Conservation (phyloP, 2,113 vertebrate genomes). For the Craseonycteris thonglongyai region DNA sequence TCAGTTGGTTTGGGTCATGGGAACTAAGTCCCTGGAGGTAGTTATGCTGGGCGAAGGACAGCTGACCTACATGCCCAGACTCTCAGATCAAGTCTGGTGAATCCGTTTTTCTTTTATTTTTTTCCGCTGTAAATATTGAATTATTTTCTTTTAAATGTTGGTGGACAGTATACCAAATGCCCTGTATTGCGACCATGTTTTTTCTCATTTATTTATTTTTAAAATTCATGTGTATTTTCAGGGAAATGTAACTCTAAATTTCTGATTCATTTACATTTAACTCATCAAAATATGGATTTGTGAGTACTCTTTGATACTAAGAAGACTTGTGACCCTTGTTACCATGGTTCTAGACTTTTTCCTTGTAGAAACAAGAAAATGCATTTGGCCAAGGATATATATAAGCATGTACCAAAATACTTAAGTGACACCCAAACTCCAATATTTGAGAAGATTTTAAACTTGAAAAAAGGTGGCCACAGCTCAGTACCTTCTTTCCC, state of each 20-base stretch:
- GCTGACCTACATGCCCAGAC: background rate
- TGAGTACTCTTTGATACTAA: constrained; percentile 53
- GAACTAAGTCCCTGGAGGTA: background rate
- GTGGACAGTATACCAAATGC: constrained; percentile 22
- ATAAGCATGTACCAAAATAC: background rate
- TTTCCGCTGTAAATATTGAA: constrained; percentile 4
- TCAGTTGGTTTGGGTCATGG: constrained; percentile 19
- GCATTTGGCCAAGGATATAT: background rate
- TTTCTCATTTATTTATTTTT: background rate
- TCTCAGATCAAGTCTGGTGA: background rate
- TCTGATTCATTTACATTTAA: constrained; percentile 57
- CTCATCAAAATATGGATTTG: constrained; percentile 50
- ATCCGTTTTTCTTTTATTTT: constrained; percentile 7
- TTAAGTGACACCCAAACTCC: background rate
- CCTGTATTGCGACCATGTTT: constrained; percentile 6
- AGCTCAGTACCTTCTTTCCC: background rate
- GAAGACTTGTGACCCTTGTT: constrained; percentile 30
- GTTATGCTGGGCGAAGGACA: background rate
- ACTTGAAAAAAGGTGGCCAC: constrained; percentile 25
- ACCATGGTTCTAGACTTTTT: background rate
- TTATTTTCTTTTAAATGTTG: constrained; percentile 49
- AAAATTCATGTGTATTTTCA: constrained; percentile 47
- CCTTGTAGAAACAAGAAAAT: constrained; percentile 12
- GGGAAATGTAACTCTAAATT: constrained; percentile 59
- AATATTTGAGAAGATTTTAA: constrained; percentile 16